These are phyloP conservation scores for Stegostoma tigrinum DNA, from an alignment of 2,113 vertebrate genomes.

Conservation along the genomic window DNA sequence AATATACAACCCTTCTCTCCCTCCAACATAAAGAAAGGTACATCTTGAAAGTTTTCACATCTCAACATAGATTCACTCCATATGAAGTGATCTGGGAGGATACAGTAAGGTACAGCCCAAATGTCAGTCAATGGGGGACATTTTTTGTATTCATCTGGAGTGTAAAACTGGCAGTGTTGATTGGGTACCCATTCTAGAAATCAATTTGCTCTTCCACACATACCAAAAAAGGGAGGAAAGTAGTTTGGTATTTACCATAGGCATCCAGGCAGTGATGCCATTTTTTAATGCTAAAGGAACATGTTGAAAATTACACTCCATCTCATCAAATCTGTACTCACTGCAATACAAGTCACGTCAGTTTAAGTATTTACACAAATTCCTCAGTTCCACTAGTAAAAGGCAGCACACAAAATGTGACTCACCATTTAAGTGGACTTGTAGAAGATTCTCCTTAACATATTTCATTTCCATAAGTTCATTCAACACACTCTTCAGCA, in stretches of 20 bases:
- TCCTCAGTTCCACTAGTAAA: not conserved
- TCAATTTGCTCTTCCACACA: not conserved
- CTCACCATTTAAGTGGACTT: slow-evolving; percentile 84
- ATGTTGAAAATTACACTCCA: not conserved
- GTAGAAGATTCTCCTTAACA: slow-evolving; percentile 67
- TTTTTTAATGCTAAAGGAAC: not conserved
- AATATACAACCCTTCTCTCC: not conserved
- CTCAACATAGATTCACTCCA: not conserved
- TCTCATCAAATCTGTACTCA: not conserved
- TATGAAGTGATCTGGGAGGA: not conserved
- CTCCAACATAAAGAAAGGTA: not conserved
- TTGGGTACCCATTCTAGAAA: not conserved
- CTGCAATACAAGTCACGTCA: not conserved
- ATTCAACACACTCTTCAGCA: slow-evolving; percentile 70
- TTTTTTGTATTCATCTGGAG: not conserved
- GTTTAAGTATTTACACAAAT: not conserved
- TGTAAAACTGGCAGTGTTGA: not conserved
- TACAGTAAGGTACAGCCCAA: not conserved
- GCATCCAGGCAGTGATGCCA: no score
- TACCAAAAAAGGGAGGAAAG: not conserved
- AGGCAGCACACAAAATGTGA: slow-evolving; percentile 30
- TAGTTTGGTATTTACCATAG: not conserved
- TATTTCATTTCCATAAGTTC: slow-evolving; percentile 65
- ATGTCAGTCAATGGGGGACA: not conserved
- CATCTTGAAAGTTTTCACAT: not conserved